Evolutionary conservation across 2,797 vertebrate genomes (phyloP).

Genomic region (Euphonia xanthogaster): DNA sequence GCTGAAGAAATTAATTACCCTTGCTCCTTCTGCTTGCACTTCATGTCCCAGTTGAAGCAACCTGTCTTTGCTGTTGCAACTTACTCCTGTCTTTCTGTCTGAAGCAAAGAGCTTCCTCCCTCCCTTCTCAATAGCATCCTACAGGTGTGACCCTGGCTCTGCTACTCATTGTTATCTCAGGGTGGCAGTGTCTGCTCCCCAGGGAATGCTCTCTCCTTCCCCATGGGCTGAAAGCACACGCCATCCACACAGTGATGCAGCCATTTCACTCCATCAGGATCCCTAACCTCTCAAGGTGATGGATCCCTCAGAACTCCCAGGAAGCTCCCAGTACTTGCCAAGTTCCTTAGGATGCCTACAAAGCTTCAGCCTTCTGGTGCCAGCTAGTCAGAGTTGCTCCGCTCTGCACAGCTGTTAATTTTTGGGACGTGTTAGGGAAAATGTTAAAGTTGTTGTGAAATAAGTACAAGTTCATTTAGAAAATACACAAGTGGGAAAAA

Average conservation of each 20-base stretch:
- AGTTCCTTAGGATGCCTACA: neutral
- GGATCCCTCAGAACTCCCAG: neutral
- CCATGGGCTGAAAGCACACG: neutral
- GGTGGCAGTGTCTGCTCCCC: neutral
- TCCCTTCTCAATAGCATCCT: neutral
- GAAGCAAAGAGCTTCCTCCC: neutral
- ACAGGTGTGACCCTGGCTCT: neutral
- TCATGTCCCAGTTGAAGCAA: neutral
- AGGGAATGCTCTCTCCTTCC: neutral
- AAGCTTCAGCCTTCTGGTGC: neutral
- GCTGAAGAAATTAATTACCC: neutral
- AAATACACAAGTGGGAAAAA: neutral
- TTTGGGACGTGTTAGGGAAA: neutral
- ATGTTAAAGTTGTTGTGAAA: neutral
- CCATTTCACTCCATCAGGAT: neutral
- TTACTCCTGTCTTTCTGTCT: neutral
- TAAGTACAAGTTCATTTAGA: neutral
- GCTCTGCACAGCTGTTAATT: neutral
- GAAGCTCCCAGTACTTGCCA: neutral
- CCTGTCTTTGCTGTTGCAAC: neutral
- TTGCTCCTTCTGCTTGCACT: neutral
- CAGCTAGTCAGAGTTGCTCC: neutral
- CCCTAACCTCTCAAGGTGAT: neutral
- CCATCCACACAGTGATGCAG: neutral
- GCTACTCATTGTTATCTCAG: fast-evolving